phyloP scores from a whole-genome alignment of 2,113 vertebrate genomes.

The Drymodes brunneopygia region DNA sequence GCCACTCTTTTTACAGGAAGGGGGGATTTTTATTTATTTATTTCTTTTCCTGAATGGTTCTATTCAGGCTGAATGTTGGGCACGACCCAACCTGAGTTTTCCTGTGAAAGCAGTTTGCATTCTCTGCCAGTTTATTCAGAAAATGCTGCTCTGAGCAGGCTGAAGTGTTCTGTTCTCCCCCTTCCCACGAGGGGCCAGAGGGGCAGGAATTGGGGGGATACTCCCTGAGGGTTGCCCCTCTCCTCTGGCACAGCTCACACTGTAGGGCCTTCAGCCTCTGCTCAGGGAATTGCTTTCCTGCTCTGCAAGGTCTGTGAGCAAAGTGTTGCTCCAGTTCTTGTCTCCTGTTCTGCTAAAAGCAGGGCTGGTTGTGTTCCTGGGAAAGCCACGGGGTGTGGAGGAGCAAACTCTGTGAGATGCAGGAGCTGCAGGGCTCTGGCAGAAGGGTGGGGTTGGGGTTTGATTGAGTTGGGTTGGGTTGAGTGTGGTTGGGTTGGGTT shows the following conservation, averaged over 20 bases:
- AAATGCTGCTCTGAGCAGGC: not conserved
- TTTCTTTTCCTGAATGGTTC: conserved; percentile 18
- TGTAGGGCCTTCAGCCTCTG: not conserved
- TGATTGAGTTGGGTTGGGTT: too few species aligned
- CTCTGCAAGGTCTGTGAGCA: not conserved
- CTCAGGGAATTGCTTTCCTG: not conserved
- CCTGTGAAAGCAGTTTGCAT: not conserved
- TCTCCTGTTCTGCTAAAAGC: not conserved
- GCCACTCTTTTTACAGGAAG: not conserved
- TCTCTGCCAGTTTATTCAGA: not conserved
- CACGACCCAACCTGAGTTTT: not conserved
- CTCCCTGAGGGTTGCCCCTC: too few species aligned
- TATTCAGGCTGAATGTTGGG: conserved; percentile 11
- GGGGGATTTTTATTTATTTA: not conserved
- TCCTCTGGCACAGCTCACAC: not conserved
- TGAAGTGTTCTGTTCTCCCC: fast-evolving
- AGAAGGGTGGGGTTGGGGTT: too few species aligned
- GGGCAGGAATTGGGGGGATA: too few species aligned
- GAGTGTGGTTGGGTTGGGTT: too few species aligned
- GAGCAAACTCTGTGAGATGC: not conserved
- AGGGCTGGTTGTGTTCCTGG: not conserved
- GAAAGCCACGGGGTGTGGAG: fast-evolving
- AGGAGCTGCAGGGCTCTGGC: not conserved
- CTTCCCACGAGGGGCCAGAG: not conserved
- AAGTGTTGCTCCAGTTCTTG: not conserved